Percentiles rank a stretch among this genome's conserved stretches.
Conservation (phyloP, 1,140 invertebrate species). For the Hyles euphorbiae region DNA sequence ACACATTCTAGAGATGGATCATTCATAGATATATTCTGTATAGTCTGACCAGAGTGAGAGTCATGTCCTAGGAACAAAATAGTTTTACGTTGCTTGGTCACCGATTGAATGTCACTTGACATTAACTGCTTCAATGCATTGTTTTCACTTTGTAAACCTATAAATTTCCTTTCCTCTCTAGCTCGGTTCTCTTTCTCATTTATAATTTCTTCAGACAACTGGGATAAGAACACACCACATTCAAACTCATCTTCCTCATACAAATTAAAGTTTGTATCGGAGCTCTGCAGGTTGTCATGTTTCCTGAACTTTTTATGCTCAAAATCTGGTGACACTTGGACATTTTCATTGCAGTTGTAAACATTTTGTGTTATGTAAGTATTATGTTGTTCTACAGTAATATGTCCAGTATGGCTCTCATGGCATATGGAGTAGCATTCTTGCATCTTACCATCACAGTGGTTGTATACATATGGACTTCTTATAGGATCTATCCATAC, state of each 20-base stretch:
- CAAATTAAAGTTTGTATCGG: slow-evolving; percentile 24
- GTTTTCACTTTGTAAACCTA: slow-evolving; percentile 42
- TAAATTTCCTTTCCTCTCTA: slow-evolving; percentile 37
- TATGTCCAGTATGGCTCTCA: slow-evolving; percentile 18
- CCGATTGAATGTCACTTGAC: slow-evolving; percentile 50
- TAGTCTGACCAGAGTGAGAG: slow-evolving; percentile 47
- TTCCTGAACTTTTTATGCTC: slow-evolving; percentile 48
- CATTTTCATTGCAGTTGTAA: slow-evolving; percentile 44
- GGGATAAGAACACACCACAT: slow-evolving; percentile 43
- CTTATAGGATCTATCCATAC: slow-evolving; percentile 59
- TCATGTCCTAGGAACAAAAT: slow-evolving; percentile 55
- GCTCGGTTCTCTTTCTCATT: slow-evolving; percentile 41
- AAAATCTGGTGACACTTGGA: slow-evolving; percentile 38
- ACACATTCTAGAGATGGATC: slow-evolving; percentile 46
- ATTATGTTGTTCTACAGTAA: slow-evolving; percentile 51
- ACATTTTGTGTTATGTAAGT: slow-evolving; percentile 61
- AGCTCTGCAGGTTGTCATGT: slow-evolving; percentile 6
- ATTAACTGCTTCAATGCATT: slow-evolving; percentile 60
- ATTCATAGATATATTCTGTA: slow-evolving; percentile 58
- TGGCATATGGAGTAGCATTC: slow-evolving; percentile 10
- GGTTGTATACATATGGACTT: slow-evolving; percentile 55
- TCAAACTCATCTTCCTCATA: slow-evolving; percentile 53
- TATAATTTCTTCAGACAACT: slow-evolving; percentile 48
- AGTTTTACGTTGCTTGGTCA: slow-evolving; percentile 52
- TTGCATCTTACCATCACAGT: slow-evolving; percentile 29